Conservation (phyloP, 23 tunicate genomes). For the Trididemnum miniatum region DNA sequence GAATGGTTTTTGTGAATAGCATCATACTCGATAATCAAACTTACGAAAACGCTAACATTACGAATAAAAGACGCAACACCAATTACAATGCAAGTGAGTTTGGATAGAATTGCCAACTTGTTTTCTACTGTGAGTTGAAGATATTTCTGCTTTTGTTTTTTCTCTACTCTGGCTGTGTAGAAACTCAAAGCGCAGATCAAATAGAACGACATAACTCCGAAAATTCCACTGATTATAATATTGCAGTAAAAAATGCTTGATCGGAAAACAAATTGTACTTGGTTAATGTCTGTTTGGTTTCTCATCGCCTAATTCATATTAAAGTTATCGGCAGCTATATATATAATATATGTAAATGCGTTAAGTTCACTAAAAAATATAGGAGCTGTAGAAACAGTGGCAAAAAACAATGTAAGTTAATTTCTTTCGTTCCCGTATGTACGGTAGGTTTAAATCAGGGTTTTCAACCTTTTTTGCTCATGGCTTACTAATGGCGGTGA, state of each 20-base stretch:
- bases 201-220: neutral
- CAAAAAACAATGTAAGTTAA: too few species aligned
- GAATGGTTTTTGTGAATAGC: too few species aligned
- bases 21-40: neutral
- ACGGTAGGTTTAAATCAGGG: too few species aligned
- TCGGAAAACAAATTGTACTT: neutral
- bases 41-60: neutral
- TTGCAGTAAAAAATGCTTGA: neutral
- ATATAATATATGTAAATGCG: too few species aligned
- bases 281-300: neutral
- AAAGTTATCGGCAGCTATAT: too few species aligned
- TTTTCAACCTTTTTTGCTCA: too few species aligned
- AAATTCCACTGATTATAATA: neutral
- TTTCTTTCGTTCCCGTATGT: too few species aligned
- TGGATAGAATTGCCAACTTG: neutral
- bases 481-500: too few species aligned
- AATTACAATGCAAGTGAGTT: neutral
- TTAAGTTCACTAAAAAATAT: too few species aligned
- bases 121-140: neutral
- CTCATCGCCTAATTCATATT: too few species aligned
- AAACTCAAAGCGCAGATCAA: neutral
- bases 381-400: too few species aligned
- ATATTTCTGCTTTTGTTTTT: neutral
- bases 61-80: neutral
- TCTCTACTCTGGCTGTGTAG: neutral